Conservation (phyloP, 2,888 invertebrate genomes). For the Latheticus oryzae region DNA sequence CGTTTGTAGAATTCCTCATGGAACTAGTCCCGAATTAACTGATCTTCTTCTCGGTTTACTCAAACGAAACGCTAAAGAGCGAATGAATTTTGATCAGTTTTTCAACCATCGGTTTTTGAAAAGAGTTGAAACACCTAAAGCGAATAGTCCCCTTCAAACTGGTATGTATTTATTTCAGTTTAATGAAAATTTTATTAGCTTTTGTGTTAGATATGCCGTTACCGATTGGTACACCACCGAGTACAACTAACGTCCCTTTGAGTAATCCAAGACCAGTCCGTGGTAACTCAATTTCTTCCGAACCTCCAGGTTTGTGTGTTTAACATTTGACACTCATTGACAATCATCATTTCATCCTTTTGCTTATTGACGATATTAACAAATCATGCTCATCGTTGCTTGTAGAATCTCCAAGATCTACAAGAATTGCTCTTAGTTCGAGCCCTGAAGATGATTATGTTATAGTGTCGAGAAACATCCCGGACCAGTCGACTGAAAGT, state of each 20-base stretch:
- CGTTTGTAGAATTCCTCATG: constrained; percentile 84
- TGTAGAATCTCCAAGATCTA: constrained; percentile 63
- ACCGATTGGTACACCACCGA: constrained; percentile 59
- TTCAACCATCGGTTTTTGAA: constrained; percentile 93
- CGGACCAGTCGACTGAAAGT: constrained; percentile 70
- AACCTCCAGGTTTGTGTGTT: constrained; percentile 59
- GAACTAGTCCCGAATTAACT: constrained; percentile 90
- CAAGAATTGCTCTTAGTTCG: constrained; percentile 65
- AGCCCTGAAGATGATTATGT: constrained; percentile 88
- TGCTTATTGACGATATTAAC: constrained; percentile 26
- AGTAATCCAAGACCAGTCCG: constrained; percentile 44
- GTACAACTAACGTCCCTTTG: constrained; percentile 32
- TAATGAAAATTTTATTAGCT: constrained; percentile 3
- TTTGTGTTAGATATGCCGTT: constrained; percentile 55
- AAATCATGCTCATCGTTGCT: constrained; percentile 42
- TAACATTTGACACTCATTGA: constrained; percentile 9
- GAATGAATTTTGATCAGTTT: constrained; percentile 96
- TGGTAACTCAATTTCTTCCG: constrained; percentile 56
- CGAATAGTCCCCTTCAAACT: constrained; percentile 50
- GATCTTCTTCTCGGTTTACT: constrained; percentile 88
- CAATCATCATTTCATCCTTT: constrained; percentile 14
- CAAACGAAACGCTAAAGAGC: constrained; percentile 91
- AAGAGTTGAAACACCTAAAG: constrained; percentile 68
- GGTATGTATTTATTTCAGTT: constrained; percentile 8
- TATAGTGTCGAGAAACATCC: constrained; percentile 78